A percentile compares a stretch with the other conserved stretches of the same genome.
Conservation (phyloP, 2,797 vertebrate genomes). For the Lithobates pipiens region DNA sequence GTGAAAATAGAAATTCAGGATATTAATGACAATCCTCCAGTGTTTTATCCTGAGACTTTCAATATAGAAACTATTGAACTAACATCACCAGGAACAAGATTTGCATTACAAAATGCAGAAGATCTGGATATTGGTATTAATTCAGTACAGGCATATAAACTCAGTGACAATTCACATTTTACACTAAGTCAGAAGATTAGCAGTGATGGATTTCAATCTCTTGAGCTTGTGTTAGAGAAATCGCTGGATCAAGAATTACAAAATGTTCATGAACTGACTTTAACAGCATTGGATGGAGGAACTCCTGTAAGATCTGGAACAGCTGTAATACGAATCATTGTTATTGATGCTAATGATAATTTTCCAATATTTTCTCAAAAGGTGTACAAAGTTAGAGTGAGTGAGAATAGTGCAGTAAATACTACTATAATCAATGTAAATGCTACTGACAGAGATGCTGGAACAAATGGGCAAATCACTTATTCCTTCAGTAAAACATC, state of each 20-base stretch:
- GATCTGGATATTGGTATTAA: conserved; percentile 76
- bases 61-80: conserved; percentile 73
- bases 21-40: conserved; percentile 75
- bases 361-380: conserved; percentile 54
- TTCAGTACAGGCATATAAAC: conserved; percentile 64
- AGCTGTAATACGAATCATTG: conserved; percentile 54
- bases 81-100: conserved; percentile 68
- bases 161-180: conserved; percentile 52
- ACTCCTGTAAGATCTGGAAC: conserved; percentile 42
- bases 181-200: conserved; percentile 13
- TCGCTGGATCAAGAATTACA: conserved; percentile 42
- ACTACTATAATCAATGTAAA: background rate
- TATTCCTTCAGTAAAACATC: conserved; percentile 59
- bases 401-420: conserved; percentile 9
- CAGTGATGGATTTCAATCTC: conserved; percentile 35
- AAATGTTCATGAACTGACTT: conserved; percentile 21
- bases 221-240: conserved; percentile 38
- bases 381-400: conserved; percentile 47
- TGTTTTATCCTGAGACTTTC: conserved; percentile 71
- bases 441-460: conserved; percentile 28
- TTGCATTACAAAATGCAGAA: conserved; percentile 72
- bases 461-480: conserved; percentile 33
- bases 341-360: conserved; percentile 62
- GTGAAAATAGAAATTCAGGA: conserved; percentile 73
- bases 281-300: conserved; percentile 52